Base-by-base conservation (phyloP, 1,140 invertebrate species). In the Cataglyphis hispanica region DNA sequence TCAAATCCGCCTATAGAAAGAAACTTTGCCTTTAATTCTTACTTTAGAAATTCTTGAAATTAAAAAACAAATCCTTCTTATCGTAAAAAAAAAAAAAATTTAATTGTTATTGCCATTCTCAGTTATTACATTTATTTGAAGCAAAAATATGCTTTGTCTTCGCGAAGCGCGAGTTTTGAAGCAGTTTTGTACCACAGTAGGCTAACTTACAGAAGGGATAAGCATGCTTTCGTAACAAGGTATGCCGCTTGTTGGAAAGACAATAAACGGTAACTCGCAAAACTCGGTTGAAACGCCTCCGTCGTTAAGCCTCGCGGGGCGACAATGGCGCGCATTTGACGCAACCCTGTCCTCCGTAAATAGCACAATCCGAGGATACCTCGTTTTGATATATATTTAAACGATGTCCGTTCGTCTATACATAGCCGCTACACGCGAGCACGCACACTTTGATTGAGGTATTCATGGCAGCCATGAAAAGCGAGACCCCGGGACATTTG, bases 281-380 rank as follows among this genome's bases (percentile, higher is more conserved):
- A 34, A 34, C 13, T 27, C 31, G 78, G 61, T 72, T 40, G 67
- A 25, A 69, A 50, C 46, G 58, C 40, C 78, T 58, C 78, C 66
- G 40, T 56, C 16, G 31, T 40, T n/a, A 60, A 72, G 67, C 19
- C 37, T 61, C 25, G 25, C 11, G n/a, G 8, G 0, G 13, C 10
- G 31, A 83, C 85, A 75, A 87, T 69, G 58, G 63, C 2, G 11
- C 46, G 58, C 53, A 83, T 86, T 86, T 74, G 77, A 58, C 74
- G 53, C n/a, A 50, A 60, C 25, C 53, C 27, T 56, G 75, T 80
- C 34, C 40, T 70, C 6, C 76, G 84, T 84, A 86, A 88, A 91
- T 87, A 81, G 88, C 75, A 86, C 91, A 91, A 91, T 90, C 60
- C 74, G 60, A 43, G 34, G 83, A 87, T 74, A 90, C 76, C 86